Evolutionary conservation across 2,888 invertebrate genomes (phyloP).

Genomic region (Chaitophorus viminalis): DNA sequence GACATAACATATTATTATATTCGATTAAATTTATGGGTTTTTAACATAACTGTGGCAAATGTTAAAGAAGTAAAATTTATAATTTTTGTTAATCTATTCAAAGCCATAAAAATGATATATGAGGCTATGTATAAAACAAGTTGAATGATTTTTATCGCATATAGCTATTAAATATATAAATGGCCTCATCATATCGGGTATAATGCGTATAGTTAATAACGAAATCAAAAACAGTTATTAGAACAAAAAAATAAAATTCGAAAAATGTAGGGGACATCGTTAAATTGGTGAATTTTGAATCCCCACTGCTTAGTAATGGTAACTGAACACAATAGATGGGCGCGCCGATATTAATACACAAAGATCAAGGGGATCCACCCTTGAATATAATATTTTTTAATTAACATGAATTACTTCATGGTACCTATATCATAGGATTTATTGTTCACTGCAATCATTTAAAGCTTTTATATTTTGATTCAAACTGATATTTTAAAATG

Average conservation of each 20-base stretch:
- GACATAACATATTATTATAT: conserved; percentile 11
- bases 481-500: background rate
- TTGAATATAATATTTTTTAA: conserved; percentile 46
- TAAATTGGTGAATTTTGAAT: conserved; percentile 49
- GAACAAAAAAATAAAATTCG: conserved; percentile 36
- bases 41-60: conserved; percentile 44
- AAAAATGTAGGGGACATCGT: conserved; percentile 45
- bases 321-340: conserved; percentile 33
- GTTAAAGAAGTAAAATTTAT: conserved; percentile 49
- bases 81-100: conserved; percentile 61
- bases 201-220: background rate
- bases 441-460: conserved; percentile 31
- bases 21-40: conserved; percentile 45
- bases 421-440: conserved; percentile 34
- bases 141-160: conserved; percentile 50
- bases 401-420: conserved; percentile 48
- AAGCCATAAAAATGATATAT: conserved; percentile 55
- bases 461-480: conserved; percentile 16
- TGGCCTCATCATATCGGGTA: conserved; percentile 25
- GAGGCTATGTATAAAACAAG: conserved; percentile 29
- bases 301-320: conserved; percentile 49
- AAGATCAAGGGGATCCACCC: conserved; percentile 44
- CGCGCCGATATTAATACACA: conserved; percentile 19
- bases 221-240: conserved; percentile 49
- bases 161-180: conserved; percentile 33